Conservation (phyloP, 1,140 invertebrate species). For the Drosophila orosa region DNA sequence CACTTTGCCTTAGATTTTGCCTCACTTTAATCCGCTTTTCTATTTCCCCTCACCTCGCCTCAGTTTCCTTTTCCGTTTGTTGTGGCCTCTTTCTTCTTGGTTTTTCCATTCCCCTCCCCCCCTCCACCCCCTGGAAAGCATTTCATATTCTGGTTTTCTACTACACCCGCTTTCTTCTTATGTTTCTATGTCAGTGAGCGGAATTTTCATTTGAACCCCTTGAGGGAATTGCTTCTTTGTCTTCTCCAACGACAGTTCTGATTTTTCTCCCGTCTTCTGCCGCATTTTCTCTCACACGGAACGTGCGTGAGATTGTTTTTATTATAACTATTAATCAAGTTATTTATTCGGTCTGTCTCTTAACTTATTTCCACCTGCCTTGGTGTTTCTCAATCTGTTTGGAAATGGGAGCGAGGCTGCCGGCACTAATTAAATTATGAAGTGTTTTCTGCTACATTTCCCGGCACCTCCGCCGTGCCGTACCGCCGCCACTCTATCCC, state of each 20-base stretch:
- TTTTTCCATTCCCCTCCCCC: neutral
- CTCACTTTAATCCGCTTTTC: constrained; percentile 39
- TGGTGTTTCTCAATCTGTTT: constrained; percentile 15
- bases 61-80: constrained; percentile 11
- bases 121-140: neutral
- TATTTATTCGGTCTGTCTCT: constrained; percentile 9
- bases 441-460: constrained; percentile 77
- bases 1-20: constrained; percentile 25
- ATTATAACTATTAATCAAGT: constrained; percentile 71
- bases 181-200: constrained; percentile 28
- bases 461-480: neutral
- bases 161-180: constrained; percentile 4
- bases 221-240: constrained; percentile 30
- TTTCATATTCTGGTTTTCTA: constrained; percentile 24
- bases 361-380: constrained; percentile 21
- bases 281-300: constrained; percentile 14
- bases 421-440: constrained; percentile 81
- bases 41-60: constrained; percentile 12
- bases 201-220: constrained; percentile 34
- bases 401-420: constrained; percentile 56
- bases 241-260: neutral
- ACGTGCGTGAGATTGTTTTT: constrained; percentile 69
- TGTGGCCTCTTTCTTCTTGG: constrained; percentile 14
- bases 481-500: neutral
- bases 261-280: constrained; percentile 2